Conservation (phyloP, 2,113 vertebrate species). For the Pangasianodon hypophthalmus region DNA sequence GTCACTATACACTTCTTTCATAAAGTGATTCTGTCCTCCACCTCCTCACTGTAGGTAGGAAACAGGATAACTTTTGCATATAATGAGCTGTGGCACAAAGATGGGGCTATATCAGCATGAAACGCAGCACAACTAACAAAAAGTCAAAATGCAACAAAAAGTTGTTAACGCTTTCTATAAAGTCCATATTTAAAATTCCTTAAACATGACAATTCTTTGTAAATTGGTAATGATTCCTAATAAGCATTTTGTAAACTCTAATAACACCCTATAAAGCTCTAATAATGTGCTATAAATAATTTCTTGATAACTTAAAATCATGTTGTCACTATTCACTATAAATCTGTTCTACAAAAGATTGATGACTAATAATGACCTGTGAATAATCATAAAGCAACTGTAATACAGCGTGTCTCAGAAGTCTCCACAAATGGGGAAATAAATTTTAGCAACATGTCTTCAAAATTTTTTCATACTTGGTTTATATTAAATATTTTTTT, state of each 20-base stretch:
- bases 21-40: slow-evolving; percentile 8
- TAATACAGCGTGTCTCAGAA: neutral
- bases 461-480: no score
- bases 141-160: neutral
- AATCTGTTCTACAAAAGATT: neutral
- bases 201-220: neutral
- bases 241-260: neutral
- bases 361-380: neutral
- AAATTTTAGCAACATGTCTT: no score
- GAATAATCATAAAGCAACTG: neutral
- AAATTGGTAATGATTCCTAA: neutral
- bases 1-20: neutral
- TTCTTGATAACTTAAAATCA: neutral
- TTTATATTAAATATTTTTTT: no score
- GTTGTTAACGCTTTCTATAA: neutral
- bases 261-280: neutral
- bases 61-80: slow-evolving; percentile 6
- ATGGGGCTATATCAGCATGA: neutral
- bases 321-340: neutral
- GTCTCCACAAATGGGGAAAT: no score
- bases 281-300: neutral
- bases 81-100: slow-evolving; percentile 1
- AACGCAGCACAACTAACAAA: neutral
- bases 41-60: neutral
- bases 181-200: neutral